These are phyloP conservation scores for Sakesphorus luctuosus DNA, from an alignment of 2,113 vertebrate species.

Conservation along the genomic window DNA sequence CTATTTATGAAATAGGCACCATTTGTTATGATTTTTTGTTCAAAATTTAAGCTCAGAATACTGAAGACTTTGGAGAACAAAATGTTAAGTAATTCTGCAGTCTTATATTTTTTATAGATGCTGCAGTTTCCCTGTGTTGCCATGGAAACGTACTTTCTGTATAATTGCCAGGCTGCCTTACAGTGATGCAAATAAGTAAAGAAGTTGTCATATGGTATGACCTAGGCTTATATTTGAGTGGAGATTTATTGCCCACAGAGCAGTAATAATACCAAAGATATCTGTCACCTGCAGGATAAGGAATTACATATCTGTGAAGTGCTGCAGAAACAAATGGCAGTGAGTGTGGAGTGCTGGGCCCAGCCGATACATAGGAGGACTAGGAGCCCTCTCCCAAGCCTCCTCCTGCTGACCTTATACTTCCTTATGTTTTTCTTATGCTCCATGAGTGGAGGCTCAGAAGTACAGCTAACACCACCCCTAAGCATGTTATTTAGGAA, in stretches of 20 bases:
- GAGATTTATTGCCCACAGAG: constrained; percentile 23
- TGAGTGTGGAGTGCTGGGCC: neutral
- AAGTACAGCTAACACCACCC: neutral
- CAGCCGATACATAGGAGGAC: neutral
- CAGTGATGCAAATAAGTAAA: constrained; percentile 54
- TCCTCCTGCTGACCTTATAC: neutral
- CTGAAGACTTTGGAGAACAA: neutral
- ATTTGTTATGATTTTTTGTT: constrained; percentile 29
- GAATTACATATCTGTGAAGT: neutral
- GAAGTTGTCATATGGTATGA: constrained; percentile 47
- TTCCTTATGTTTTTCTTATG: neutral
- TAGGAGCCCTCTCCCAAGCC: neutral
- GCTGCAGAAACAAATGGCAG: neutral
- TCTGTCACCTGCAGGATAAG: constrained; percentile 4
- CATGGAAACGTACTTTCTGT: constrained; percentile 41
- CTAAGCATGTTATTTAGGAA: neutral
- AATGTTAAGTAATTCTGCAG: constrained; percentile 52
- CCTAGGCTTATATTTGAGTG: constrained; percentile 10
- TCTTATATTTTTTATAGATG: constrained; percentile 46
- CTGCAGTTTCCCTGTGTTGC: constrained; percentile 50
- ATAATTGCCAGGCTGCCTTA: constrained; percentile 55
- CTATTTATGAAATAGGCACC: constrained; percentile 45
- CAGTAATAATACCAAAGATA: neutral
- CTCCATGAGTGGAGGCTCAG: neutral
- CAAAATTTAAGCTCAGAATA: constrained; percentile 37